Evolutionary conservation across 2,888 invertebrate genomes (phyloP).

Genomic region (Eilema depressum): DNA sequence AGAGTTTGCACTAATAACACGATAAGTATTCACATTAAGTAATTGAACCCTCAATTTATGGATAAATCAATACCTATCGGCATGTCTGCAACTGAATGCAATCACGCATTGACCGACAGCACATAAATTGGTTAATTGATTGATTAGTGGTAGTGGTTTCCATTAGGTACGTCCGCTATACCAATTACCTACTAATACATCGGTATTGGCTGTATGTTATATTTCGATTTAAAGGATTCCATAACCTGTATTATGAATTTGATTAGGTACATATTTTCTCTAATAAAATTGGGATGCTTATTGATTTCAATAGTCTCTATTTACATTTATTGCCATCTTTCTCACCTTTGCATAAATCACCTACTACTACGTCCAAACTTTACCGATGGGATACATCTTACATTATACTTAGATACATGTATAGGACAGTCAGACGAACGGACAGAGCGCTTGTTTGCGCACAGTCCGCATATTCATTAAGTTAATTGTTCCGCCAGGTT

Average conservation of each 20-base stretch:
- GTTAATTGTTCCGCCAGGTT: conserved; percentile 67
- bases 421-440: conserved; percentile 21
- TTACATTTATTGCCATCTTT: too few relatives aligned
- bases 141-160: conserved; percentile 54
- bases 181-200: conserved; percentile 25
- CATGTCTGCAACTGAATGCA: conserved; percentile 15
- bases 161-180: conserved; percentile 35
- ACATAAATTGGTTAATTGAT: conserved; percentile 61
- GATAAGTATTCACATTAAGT: background rate
- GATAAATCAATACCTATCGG: conserved; percentile 10
- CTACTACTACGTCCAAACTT: background rate
- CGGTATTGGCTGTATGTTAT: background rate
- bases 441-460: conserved; percentile 35
- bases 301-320: too few relatives aligned
- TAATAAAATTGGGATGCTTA: too few relatives aligned
- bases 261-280: too few relatives aligned
- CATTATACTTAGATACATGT: background rate
- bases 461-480: conserved; percentile 70
- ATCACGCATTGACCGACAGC: conserved; percentile 28
- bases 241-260: too few relatives aligned
- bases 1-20: background rate
- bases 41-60: background rate
- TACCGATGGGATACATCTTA: background rate
- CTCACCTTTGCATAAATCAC: background rate
- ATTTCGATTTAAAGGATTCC: background rate